Conservation (phyloP, 1,140 invertebrate species). For the Bradysia coprophila region DNA sequence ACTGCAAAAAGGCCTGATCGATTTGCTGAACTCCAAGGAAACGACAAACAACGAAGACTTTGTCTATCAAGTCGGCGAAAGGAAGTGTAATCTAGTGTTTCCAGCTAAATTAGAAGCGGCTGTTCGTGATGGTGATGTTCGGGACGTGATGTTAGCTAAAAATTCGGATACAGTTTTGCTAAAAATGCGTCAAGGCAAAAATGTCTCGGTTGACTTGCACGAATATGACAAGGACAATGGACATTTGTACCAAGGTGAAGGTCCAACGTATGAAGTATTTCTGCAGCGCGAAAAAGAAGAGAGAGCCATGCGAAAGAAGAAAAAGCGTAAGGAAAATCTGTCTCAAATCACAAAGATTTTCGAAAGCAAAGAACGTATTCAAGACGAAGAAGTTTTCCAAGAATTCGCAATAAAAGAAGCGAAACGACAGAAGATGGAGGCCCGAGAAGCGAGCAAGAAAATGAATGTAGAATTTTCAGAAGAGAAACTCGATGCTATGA, state of each 20-base stretch:
- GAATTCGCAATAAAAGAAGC: constrained; percentile 29
- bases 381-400: constrained; percentile 30
- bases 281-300: constrained; percentile 37
- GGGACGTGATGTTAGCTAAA: constrained; percentile 54
- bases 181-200: constrained; percentile 48
- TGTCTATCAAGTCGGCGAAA: constrained; percentile 57
- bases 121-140: constrained; percentile 53
- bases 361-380: constrained; percentile 50
- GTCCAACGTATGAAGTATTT: constrained; percentile 37
- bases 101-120: constrained; percentile 53
- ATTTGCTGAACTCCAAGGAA: constrained; percentile 39
- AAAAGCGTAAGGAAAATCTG: constrained; percentile 31
- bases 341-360: constrained; percentile 48
- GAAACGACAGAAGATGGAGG: constrained; percentile 22
- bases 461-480: constrained; percentile 8
- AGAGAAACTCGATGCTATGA: constrained; percentile 18
- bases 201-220: constrained; percentile 47
- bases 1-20: constrained; percentile 35
- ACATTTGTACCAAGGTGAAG: constrained; percentile 39
- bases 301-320: constrained; percentile 38
- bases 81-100: constrained; percentile 54
- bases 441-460: constrained; percentile 17
- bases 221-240: constrained; percentile 36
- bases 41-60: constrained; percentile 35
- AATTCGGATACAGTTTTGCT: constrained; percentile 52